A percentile compares a stretch with the other conserved stretches of the same genome.
Evolutionary conservation across 1,140 invertebrate genomes (phyloP).

Genomic region (Ladona fulva): DNA sequence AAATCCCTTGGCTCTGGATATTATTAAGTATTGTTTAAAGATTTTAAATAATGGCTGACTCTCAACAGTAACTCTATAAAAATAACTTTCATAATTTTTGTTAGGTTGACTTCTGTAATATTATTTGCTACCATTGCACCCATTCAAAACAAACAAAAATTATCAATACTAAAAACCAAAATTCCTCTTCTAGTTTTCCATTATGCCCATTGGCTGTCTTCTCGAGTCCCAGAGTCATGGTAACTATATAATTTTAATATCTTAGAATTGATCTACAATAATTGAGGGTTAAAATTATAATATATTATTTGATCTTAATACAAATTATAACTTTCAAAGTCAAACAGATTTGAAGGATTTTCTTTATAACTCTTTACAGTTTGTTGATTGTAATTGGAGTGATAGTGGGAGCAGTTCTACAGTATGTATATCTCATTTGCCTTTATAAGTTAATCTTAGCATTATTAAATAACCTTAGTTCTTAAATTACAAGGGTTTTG

Average conservation of each 20-base stretch:
- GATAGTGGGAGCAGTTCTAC: conserved; percentile 11
- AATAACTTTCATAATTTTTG: no score
- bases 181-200: conserved; percentile 33
- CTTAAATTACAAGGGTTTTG: no score
- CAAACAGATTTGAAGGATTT: conserved; percentile 2
- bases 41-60: no score
- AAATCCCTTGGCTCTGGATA: no score
- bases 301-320: background rate
- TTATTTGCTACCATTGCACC: no score
- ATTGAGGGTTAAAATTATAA: background rate
- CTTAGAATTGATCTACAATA: background rate
- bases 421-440: conserved; percentile 13
- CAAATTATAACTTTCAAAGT: background rate
- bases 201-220: conserved; percentile 36
- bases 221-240: conserved; percentile 38
- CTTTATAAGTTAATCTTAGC: background rate
- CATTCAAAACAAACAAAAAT: background rate
- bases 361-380: background rate
- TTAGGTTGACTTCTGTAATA: background rate
- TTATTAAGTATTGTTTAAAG: no score
- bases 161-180: background rate
- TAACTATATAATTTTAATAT: conserved; percentile 23
- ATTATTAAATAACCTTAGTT: no score
- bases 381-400: conserved; percentile 17
- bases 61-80: no score